Percentiles rank a stretch among this genome's conserved stretches.
Evolutionary conservation across 2,888 invertebrate genomes (phyloP).

Genomic region (Cylindroiulus punctatus): DNA sequence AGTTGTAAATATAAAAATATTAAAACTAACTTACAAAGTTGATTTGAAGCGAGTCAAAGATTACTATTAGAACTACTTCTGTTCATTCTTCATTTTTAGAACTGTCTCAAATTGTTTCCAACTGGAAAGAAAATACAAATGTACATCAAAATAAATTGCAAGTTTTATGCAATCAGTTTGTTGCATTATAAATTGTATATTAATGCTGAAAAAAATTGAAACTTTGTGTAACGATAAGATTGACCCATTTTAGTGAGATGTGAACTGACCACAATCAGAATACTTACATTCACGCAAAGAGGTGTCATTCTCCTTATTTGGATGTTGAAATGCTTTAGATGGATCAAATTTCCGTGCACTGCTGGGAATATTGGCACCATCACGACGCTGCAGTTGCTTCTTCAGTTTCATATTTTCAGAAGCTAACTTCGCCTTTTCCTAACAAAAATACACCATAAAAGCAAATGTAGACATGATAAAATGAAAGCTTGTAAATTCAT

Average conservation of each 20-base stretch:
- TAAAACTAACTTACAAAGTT: conserved; percentile 35
- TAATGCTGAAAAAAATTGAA: no score
- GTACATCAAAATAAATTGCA: no score
- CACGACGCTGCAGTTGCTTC: conserved; percentile 61
- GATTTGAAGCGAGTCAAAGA: not conserved
- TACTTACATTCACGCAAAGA: conserved; percentile 49
- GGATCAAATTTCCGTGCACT: conserved; percentile 61
- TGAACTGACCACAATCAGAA: not conserved
- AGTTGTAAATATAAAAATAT: conserved; percentile 40
- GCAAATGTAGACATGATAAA: not conserved
- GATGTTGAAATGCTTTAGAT: conserved; percentile 61
- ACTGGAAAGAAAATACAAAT: conserved; percentile 9
- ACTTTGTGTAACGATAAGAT: no score
- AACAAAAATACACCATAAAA: conserved; percentile 51
- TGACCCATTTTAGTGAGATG: no score
- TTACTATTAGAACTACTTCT: not conserved
- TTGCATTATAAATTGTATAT: no score
- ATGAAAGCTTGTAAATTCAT: not conserved
- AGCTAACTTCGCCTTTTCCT: conserved; percentile 62
- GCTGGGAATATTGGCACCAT: conserved; percentile 60
- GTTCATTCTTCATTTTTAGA: not conserved
- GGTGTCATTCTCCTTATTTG: conserved; percentile 58
- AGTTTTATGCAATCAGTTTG: not conserved
- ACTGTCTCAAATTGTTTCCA: not conserved
- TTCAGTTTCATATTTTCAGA: conserved; percentile 62